Base-by-base conservation (phyloP, 1,140 invertebrate species). In the Apis florea region DNA sequence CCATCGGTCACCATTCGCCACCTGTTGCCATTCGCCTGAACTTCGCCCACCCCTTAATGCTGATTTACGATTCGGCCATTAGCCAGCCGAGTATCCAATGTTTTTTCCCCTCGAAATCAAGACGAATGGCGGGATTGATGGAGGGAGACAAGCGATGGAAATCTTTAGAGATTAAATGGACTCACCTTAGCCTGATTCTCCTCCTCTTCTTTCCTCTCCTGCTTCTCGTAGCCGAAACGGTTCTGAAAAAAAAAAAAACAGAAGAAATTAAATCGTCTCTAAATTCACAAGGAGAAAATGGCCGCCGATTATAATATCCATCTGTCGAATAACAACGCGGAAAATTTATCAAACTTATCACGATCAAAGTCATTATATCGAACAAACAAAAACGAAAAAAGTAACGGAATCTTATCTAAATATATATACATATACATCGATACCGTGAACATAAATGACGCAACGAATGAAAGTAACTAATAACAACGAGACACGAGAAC, bases 101-200 rank as follows among this genome's bases (percentile, higher is more conserved):
- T 19, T 8, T 24, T 21, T 64, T 71, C 74, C 51, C 66, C n/a
- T 13, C 19, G 9, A 13, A 24, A 9, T 13, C n/a, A 49, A 72
- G 40, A 79, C 66, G 70, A 79, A 78, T 66, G 83, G 80, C 74
- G 19, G 31, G 63, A 85, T 59, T 80, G 75, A 54, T 47, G 40
- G 63, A 66, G 80, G 31, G 3, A n/a, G 31, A 40, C 31, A n/a
- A n/a, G n/a, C 31, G 71, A 54, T 31, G 40, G 63, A 71, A 75
- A 54, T 24, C 56, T 21, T 0, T 10, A 11, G 24, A 2, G 19
- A 40, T 26, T 31, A 71, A 58, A 6, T 6, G 12, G 63, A 91
- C 91, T 93, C 80, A 93, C 93, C 90, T 90, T 92, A 19, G 76
- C 71, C 69, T 88, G 89, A 51, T 72, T 87, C 71, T 92, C 91